Evolutionary conservation across 2,888 invertebrate species (phyloP).

Genomic region (Chironomus riparius): DNA sequence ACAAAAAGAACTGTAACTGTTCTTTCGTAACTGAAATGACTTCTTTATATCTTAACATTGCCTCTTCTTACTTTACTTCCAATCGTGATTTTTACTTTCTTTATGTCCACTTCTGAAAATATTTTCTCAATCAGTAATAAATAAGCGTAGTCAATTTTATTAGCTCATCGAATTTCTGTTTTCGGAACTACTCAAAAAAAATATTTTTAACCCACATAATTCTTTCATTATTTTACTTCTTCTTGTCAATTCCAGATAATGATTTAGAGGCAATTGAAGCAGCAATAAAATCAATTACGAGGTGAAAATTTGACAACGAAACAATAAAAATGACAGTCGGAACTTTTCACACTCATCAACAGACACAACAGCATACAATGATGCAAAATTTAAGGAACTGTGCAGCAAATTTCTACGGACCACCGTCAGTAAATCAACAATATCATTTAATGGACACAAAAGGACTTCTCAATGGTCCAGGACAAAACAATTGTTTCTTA

Average conservation of each 20-base stretch:
- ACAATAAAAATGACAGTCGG: neutral
- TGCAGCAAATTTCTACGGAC: neutral
- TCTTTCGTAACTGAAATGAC: too few species aligned
- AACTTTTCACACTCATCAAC: neutral
- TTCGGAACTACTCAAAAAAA: neutral
- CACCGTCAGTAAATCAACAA: neutral
- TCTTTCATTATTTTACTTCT: neutral
- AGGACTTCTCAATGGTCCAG: conserved; percentile 86
- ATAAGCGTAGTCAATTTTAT: neutral
- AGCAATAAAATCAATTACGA: too few species aligned
- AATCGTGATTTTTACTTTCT: too few species aligned
- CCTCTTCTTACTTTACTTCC: too few species aligned
- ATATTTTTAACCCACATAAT: neutral
- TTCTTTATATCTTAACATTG: too few species aligned
- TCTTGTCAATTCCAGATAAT: neutral
- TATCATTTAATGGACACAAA: conserved; percentile 44
- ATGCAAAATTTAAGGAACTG: neutral
- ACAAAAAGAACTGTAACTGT: neutral
- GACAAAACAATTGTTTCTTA: conserved; percentile 90
- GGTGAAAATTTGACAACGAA: neutral
- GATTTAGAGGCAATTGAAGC: too few species aligned
- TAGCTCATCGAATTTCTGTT: neutral
- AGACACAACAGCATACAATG: neutral
- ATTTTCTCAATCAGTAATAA: neutral
- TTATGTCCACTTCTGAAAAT: too few species aligned